Evolutionary conservation across 2,888 invertebrate species (phyloP).

Genomic region (Chalcosyrphus nemorum): DNA sequence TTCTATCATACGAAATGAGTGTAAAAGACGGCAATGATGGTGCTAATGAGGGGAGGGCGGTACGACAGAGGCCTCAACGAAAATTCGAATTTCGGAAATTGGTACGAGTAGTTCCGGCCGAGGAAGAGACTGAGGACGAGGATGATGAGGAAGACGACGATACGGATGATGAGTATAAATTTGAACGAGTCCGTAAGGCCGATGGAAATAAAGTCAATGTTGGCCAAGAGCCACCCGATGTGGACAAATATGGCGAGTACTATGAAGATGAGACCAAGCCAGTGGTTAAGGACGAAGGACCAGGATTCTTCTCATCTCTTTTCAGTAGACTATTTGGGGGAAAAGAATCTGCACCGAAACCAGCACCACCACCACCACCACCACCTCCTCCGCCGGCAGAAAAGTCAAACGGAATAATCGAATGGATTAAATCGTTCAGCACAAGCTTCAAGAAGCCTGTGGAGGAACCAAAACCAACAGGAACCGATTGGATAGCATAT

Average conservation of each 20-base stretch:
- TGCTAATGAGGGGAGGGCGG: slow-evolving; percentile 11
- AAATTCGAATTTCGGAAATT: slow-evolving; percentile 80
- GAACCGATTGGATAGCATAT: slow-evolving; percentile 76
- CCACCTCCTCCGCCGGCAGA: slow-evolving; percentile 4
- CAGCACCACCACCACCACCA: slow-evolving; percentile 15
- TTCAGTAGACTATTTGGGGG: slow-evolving; percentile 73
- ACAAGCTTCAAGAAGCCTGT: slow-evolving; percentile 67
- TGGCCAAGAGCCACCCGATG: slow-evolving; percentile 59
- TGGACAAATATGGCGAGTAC: slow-evolving; percentile 63
- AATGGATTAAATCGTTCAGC: slow-evolving; percentile 78
- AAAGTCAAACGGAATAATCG: slow-evolving; percentile 77
- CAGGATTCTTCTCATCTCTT: slow-evolving; percentile 71
- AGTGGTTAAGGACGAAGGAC: slow-evolving; percentile 74
- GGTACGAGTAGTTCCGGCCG: slow-evolving; percentile 75
- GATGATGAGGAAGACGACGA: slow-evolving; percentile 74
- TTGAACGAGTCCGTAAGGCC: slow-evolving; percentile 74
- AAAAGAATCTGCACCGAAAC: neutral
- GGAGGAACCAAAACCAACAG: slow-evolving; percentile 57
- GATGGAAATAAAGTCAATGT: slow-evolving; percentile 25
- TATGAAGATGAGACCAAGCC: slow-evolving; percentile 66
- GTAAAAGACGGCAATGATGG: slow-evolving; percentile 69
- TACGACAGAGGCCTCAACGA: slow-evolving; percentile 26
- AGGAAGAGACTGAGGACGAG: slow-evolving; percentile 74
- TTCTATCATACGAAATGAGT: slow-evolving; percentile 74
- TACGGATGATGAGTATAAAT: slow-evolving; percentile 74